Base-by-base conservation (phyloP, 2,888 invertebrate species). In the Himalopsyche tibetana region DNA sequence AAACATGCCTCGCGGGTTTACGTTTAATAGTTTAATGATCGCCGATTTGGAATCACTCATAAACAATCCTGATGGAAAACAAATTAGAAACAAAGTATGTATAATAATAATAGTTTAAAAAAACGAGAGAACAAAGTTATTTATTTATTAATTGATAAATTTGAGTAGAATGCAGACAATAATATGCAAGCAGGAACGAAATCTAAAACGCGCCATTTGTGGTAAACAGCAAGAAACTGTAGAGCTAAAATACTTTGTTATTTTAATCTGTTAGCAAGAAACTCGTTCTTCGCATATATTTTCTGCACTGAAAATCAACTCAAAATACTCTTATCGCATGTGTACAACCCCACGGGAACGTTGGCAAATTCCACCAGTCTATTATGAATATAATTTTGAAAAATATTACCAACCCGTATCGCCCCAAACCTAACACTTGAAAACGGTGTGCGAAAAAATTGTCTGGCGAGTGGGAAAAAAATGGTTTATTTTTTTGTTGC, bases 391-490 rank as follows among this genome's bases (percentile, higher is more conserved):
- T 28, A 74, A 63, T 63, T n/a, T 63, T 63, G 9, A 63, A 63
- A 63, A 63, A 63, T 11, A 63, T 63, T 63, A 63, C 63, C 63
- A 12, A 74, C 74, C 36, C 74, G 74, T 12, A 74, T 74, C 38
- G 74, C 74, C 74, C 74, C 74, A 74, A 36, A 74, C 15, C 74
- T 15, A 74, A 38, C 74, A 36, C 74, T 36, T 74, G 74, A 36
- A 36, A 74, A 74, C 74, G 74, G 12, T 36, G 74, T 74, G 74
- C 74, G 36, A 74, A 74, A 74, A 74, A 74, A 63, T 36, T 74
- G 74, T 36, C 74, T 74, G 74, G 36, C 74, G 74, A 74, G 74
- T 74, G 74, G 74, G 36, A 74, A 74, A 74, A 74, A 63, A 63
- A 74, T 74, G 19, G 15, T 74, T 74, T 38, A 38, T 74, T 74